phyloP scores from a whole-genome alignment of 2,113 vertebrate genomes.

The Tragelaphus buxtoni region DNA sequence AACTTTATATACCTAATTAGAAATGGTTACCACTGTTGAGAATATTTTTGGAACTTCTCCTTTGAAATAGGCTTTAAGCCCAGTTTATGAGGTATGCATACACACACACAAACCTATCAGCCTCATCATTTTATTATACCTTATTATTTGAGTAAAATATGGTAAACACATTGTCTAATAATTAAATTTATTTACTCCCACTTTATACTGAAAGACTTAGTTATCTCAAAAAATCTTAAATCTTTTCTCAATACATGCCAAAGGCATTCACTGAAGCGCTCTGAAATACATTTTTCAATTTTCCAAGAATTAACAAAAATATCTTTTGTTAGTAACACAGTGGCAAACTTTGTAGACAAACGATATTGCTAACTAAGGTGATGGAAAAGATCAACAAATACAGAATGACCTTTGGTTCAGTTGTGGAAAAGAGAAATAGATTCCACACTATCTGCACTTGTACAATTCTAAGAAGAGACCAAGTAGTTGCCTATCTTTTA shows the following conservation, averaged over 20 bases:
- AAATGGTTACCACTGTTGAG: neutral
- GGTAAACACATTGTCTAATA: neutral
- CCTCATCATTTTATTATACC: neutral
- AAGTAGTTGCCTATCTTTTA: neutral
- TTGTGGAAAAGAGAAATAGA: neutral
- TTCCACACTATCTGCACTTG: neutral
- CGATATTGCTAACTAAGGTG: neutral
- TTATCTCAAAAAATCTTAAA: neutral
- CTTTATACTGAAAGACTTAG: neutral
- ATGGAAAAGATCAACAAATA: neutral
- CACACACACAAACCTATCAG: neutral
- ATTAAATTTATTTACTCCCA: neutral
- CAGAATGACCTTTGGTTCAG: neutral
- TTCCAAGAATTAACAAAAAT: neutral
- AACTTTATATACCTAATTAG: neutral
- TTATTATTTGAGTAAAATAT: neutral
- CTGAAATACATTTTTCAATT: neutral
- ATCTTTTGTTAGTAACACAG: neutral
- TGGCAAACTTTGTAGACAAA: neutral
- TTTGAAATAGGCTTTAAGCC: neutral
- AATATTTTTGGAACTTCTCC: constrained; percentile 10
- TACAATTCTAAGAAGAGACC: neutral
- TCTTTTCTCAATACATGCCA: neutral
- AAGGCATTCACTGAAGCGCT: neutral
- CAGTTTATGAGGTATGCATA: neutral